Evolutionary conservation across 2,888 invertebrate species (phyloP).

Genomic region (Altica lythri): DNA sequence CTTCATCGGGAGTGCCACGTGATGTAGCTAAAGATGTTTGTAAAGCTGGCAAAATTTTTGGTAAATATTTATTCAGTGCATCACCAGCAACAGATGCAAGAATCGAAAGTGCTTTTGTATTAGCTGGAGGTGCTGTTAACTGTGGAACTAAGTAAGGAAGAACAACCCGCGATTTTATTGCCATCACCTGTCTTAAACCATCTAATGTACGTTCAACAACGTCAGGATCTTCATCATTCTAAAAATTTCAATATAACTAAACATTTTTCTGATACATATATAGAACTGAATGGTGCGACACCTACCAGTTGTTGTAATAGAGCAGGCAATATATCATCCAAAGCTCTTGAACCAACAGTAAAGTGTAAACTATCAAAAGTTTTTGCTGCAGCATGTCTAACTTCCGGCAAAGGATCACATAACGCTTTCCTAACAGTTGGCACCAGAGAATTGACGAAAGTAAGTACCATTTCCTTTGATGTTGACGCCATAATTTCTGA

Average conservation of each 20-base stretch:
- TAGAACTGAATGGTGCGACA: too few species aligned
- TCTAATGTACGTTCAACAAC: constrained; percentile 91
- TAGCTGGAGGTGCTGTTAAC: constrained; percentile 85
- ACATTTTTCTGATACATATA: not conserved
- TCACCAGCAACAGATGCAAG: constrained; percentile 94
- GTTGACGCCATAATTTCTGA: constrained; percentile 98
- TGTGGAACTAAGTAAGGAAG: constrained; percentile 96
- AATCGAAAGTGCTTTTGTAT: constrained; percentile 92
- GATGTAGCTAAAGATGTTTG: constrained; percentile 75
- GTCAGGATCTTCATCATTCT: constrained; percentile 77
- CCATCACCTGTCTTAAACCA: constrained; percentile 96
- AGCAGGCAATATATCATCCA: constrained; percentile 95
- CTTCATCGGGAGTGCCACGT: constrained; percentile 60
- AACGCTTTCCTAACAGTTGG: constrained; percentile 95
- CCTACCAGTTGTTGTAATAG: constrained; percentile 78
- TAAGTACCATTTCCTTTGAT: constrained; percentile 90
- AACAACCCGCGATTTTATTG: constrained; percentile 93
- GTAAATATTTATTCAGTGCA: constrained; percentile 86
- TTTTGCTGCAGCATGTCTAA: constrained; percentile 91
- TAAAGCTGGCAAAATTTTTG: constrained; percentile 90
- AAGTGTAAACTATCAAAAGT: constrained; percentile 96
- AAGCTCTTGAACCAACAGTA: constrained; percentile 88
- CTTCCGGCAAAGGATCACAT: constrained; percentile 91
- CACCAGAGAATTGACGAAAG: constrained; percentile 84
- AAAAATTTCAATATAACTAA: constrained; percentile 34